Evolutionary conservation across 2,797 vertebrate genomes (phyloP).

Genomic region (Catostomus latipinnis): DNA sequence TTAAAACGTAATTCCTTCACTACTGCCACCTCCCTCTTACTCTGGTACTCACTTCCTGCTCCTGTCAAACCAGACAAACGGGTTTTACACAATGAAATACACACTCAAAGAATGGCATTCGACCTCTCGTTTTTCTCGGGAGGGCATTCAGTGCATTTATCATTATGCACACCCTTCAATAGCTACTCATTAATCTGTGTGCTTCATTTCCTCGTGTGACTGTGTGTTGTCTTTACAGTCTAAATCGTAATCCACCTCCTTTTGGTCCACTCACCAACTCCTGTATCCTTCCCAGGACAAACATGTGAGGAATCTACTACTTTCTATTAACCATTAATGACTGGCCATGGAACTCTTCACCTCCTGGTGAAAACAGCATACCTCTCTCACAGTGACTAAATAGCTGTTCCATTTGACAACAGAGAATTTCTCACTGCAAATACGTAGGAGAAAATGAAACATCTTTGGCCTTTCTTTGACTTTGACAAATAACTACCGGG

Average conservation of each 20-base stretch:
- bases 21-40: conserved; percentile 26
- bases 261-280: conserved; percentile 16
- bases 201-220: not conserved
- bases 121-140: conserved; percentile 33
- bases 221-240: conserved; percentile 32
- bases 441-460: conserved; percentile 25
- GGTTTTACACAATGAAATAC: conserved; percentile 41
- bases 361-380: conserved; percentile 47
- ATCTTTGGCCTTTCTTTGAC: conserved; percentile 17
- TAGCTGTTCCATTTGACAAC: conserved; percentile 27
- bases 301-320: conserved; percentile 71
- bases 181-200: conserved; percentile 38
- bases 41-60: conserved; percentile 24
- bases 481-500: not conserved
- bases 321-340: conserved; percentile 77
- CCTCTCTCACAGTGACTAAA: not conserved
- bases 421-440: conserved; percentile 46
- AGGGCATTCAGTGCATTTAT: conserved; percentile 45
- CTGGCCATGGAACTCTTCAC: conserved; percentile 54
- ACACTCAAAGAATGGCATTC: conserved; percentile 24
- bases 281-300: conserved; percentile 57
- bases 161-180: conserved; percentile 16
- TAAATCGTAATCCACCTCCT: conserved; percentile 51
- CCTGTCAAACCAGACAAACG: conserved; percentile 52
- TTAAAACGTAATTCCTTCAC: not conserved